Percentiles rank a stretch among this genome's conserved stretches.
phyloP scores from a whole-genome alignment of 2,888 invertebrate genomes.

The Herminia tarsipennalis region DNA sequence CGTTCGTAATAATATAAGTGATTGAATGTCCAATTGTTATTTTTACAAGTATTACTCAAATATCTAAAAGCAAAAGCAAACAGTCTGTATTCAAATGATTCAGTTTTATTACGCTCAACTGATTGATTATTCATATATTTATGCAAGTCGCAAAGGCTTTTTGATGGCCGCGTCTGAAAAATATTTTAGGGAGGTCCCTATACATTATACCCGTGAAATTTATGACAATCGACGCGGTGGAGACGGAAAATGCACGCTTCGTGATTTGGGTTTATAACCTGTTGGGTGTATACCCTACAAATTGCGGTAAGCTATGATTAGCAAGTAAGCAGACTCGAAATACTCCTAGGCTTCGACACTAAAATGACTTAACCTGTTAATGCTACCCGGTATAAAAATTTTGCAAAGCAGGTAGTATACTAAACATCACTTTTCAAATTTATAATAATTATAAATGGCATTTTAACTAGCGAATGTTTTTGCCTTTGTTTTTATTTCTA shows the following conservation, averaged over 20 bases:
- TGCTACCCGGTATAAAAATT: too few species aligned
- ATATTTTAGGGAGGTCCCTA: constrained; percentile 18
- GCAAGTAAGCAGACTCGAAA: too few species aligned
- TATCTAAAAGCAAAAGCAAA: constrained; percentile 14
- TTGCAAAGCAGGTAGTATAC: too few species aligned
- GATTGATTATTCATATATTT: constrained; percentile 39
- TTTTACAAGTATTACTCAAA: constrained; percentile 24
- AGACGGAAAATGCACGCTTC: not conserved
- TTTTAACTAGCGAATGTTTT: too few species aligned
- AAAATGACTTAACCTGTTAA: too few species aligned
- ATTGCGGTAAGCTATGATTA: too few species aligned
- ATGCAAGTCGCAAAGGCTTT: constrained; percentile 18
- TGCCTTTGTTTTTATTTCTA: too few species aligned
- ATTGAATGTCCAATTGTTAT: constrained; percentile 22
- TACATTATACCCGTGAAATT: not conserved
- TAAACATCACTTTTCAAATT: too few species aligned
- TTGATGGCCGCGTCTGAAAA: constrained; percentile 15
- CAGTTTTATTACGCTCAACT: constrained; percentile 29
- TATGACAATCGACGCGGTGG: not conserved
- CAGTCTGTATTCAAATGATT: constrained; percentile 29
- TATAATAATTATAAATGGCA: too few species aligned
- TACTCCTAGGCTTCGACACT: too few species aligned
- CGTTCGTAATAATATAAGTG: constrained; percentile 14
- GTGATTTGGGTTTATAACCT: not conserved
- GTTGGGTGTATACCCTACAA: too few species aligned